Conservation (phyloP, 1,140 invertebrate genomes). For the Scylla paramamosain region DNA sequence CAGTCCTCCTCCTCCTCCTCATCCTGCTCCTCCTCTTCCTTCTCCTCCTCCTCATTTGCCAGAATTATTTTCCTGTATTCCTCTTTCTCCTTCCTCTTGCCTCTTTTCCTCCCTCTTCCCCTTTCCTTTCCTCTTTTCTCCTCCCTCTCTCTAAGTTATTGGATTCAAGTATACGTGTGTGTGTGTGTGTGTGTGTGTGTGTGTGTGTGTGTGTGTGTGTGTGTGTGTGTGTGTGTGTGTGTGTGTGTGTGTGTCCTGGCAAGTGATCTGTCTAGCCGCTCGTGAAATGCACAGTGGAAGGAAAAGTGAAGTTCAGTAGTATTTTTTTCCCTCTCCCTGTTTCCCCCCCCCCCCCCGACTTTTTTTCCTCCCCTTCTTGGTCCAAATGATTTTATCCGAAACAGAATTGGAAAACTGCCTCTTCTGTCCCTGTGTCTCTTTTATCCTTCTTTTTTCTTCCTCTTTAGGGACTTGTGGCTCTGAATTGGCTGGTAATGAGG, state of each 20-base stretch:
- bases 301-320: neutral
- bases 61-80: neutral
- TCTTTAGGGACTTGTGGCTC: neutral
- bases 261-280: neutral
- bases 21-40: neutral
- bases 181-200: neutral
- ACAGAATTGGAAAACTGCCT: neutral
- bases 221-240: neutral
- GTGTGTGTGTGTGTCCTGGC: neutral
- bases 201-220: neutral
- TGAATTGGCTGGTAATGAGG: constrained; percentile 21
- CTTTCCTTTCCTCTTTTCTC: neutral
- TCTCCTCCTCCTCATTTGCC: neutral
- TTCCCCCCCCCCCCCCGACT: too few species aligned
- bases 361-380: neutral
- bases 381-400: constrained; percentile 14
- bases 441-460: constrained; percentile 5
- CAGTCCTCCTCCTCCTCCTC: neutral
- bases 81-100: neutral
- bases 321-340: neutral
- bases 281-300: neutral
- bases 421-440: neutral
- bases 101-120: neutral
- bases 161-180: neutral
- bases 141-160: neutral